Conservation (phyloP, 2,888 invertebrate species). For the Myopa tessellatipennis region DNA sequence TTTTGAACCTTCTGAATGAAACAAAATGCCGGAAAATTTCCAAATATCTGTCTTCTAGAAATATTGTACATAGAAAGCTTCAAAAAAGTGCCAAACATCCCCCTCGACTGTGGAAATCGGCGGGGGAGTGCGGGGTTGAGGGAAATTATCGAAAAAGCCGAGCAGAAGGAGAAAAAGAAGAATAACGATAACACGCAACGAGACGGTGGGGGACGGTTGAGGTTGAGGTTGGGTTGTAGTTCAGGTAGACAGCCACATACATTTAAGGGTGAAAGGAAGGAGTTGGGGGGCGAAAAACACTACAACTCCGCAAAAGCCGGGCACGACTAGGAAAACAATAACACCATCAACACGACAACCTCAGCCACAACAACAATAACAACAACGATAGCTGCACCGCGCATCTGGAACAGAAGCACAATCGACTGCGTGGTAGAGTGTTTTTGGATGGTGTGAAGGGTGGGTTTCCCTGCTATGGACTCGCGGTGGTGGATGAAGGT, state of each 20-base stretch:
- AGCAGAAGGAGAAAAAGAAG: background rate
- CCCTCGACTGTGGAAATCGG: background rate
- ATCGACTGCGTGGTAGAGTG: background rate
- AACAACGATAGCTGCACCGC: constrained; percentile 4
- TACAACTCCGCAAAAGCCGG: background rate
- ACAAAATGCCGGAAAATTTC: constrained; percentile 44
- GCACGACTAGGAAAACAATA: background rate
- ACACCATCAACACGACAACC: background rate
- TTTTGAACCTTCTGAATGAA: constrained; percentile 51
- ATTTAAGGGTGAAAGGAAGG: background rate
- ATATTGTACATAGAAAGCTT: background rate
- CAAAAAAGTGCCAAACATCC: background rate
- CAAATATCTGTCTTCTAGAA: background rate
- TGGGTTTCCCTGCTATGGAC: background rate
- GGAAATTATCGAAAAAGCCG: background rate
- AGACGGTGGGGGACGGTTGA: background rate
- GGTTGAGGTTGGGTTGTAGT: background rate
- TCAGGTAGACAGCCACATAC: background rate
- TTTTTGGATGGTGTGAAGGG: background rate
- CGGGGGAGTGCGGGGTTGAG: background rate
- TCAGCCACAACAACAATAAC: background rate
- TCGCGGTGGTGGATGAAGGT: background rate
- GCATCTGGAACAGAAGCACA: background rate
- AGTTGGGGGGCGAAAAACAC: background rate
- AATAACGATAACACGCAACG: background rate